These are phyloP conservation scores for Nothura maculosa DNA, from an alignment of 2,797 vertebrate species.

Conservation along the genomic window DNA sequence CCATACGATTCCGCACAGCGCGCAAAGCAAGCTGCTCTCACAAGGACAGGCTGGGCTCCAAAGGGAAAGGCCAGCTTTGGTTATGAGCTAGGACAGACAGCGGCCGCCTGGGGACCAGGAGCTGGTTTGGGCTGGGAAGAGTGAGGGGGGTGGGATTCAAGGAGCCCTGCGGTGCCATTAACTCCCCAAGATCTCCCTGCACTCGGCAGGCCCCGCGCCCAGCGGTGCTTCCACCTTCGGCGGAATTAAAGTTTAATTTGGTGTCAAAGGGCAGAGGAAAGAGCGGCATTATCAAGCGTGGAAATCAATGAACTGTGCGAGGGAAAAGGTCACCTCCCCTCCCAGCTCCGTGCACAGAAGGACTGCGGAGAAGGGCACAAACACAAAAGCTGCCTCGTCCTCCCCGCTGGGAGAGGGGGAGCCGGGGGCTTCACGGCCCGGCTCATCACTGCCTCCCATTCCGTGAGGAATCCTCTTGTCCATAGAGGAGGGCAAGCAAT, in stretches of 20 bases:
- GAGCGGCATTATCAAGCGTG: neutral
- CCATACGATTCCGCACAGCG: slow-evolving; percentile 20
- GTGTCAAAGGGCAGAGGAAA: slow-evolving; percentile 65
- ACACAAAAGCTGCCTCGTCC: neutral
- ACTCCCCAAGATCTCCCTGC: slow-evolving; percentile 52
- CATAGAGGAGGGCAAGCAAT: neutral
- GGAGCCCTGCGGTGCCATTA: slow-evolving; percentile 66
- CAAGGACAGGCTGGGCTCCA: neutral
- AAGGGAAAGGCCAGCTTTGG: neutral
- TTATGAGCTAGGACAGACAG: slow-evolving; percentile 33
- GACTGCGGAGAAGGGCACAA: neutral
- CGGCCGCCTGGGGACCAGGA: neutral
- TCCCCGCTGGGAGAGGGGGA: neutral
- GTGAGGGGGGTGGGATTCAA: neutral
- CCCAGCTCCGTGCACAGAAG: neutral
- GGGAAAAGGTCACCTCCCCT: neutral
- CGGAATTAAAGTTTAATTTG: slow-evolving; percentile 75
- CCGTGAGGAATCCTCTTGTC: neutral
- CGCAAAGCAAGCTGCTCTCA: slow-evolving; percentile 58
- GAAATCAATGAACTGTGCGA: slow-evolving; percentile 29
- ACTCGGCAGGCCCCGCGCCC: neutral
- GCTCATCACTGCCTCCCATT: neutral
- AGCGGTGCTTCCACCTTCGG: slow-evolving; percentile 37
- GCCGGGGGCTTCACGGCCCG: neutral
- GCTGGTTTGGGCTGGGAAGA: slow-evolving; percentile 38